Conservation (phyloP, 2,113 vertebrate species). For the Microtus richardsoni region DNA sequence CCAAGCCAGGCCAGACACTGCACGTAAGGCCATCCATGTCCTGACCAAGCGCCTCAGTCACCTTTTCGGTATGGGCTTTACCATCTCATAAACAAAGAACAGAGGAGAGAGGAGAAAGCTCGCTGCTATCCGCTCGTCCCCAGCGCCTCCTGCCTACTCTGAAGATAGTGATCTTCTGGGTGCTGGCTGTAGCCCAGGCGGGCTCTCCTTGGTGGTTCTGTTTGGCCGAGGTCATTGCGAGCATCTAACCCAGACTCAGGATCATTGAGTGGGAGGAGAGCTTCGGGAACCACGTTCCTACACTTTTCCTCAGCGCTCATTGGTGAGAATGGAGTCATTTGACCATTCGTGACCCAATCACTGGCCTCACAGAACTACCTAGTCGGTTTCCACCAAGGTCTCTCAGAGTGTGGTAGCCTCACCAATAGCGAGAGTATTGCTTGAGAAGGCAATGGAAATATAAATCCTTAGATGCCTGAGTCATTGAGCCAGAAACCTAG, state of each 20-base stretch:
- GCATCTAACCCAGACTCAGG: not conserved
- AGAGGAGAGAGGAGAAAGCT: not conserved
- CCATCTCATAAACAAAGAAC: not conserved
- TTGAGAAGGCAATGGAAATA: not conserved
- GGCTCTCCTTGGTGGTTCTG: not conserved
- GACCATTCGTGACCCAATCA: not conserved
- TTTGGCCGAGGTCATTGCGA: not conserved
- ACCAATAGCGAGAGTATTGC: fast-evolving
- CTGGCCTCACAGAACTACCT: fast-evolving
- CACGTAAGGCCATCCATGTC: fast-evolving
- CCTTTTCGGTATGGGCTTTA: not conserved
- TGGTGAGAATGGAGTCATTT: not conserved
- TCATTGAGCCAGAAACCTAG: not conserved
- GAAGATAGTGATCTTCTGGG: not conserved
- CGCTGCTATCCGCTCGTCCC: fast-evolving
- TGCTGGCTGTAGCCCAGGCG: not conserved
- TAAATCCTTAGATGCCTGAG: not conserved
- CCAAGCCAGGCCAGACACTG: fast-evolving
- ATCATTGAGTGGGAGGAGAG: not conserved
- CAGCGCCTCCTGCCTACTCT: not conserved
- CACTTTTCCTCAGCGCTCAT: not conserved
- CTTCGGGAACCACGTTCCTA: not conserved
- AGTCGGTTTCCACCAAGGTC: fast-evolving
- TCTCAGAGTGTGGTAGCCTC: not conserved
- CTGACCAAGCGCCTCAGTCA: fast-evolving